phyloP scores from a whole-genome alignment of 2,113 vertebrate species.

The Vulpes lagopus region DNA sequence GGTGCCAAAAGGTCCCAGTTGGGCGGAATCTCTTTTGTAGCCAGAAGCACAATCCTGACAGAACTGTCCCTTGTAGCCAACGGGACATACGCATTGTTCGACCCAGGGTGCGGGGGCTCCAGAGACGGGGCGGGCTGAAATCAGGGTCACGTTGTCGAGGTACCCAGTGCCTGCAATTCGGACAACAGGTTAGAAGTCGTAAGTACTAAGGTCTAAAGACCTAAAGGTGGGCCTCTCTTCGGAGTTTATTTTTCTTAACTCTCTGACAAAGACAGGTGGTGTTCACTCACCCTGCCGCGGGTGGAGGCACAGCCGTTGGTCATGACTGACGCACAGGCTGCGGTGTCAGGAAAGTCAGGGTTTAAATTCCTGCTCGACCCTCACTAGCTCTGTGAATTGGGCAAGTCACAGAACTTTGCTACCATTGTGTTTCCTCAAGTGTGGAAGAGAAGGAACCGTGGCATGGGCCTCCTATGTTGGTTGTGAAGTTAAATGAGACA shows the following conservation, averaged over 20 bases:
- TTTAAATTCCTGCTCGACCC: not conserved
- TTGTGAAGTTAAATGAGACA: not conserved
- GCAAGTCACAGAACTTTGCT: not conserved
- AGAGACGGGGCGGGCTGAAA: constrained; percentile 86
- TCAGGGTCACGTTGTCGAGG: constrained; percentile 91
- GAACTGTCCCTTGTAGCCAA: constrained; percentile 90
- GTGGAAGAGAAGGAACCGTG: not conserved
- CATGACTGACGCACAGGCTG: not conserved
- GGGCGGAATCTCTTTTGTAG: constrained; percentile 87
- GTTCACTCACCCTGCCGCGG: rapidly evolving
- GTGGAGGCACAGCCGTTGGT: rapidly evolving
- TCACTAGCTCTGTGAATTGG: not conserved
- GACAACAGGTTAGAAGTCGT: not conserved
- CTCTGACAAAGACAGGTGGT: not conserved
- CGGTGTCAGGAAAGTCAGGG: not conserved
- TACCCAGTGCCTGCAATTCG: constrained; percentile 92
- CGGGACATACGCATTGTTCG: constrained; percentile 90
- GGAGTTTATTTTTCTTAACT: not conserved
- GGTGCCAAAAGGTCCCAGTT: constrained; percentile 88
- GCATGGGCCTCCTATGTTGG: too few relatives aligned
- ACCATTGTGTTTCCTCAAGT: not conserved
- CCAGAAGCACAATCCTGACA: constrained; percentile 92
- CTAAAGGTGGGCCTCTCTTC: not conserved
- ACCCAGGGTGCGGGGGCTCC: constrained; percentile 92
- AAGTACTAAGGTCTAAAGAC: not conserved